These are phyloP conservation scores for Melanaphis sacchari DNA, from an alignment of 1,140 invertebrate species.

Conservation along the genomic window DNA sequence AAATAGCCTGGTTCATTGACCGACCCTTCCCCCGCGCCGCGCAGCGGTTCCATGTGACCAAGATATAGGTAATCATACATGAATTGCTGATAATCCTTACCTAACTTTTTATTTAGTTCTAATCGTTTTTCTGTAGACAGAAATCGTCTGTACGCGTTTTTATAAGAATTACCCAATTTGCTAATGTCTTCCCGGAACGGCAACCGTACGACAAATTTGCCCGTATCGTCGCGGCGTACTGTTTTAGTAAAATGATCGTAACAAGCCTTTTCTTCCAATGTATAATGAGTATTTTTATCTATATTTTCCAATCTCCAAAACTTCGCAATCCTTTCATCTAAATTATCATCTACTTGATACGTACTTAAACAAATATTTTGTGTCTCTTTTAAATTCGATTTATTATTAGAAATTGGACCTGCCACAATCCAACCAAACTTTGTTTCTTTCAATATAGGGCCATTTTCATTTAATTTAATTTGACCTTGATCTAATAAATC, in stretches of 20 bases:
- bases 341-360: not conserved
- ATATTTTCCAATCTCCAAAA: not conserved
- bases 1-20: too few relatives aligned
- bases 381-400: not conserved
- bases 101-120: not conserved
- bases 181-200: not conserved
- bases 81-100: not conserved
- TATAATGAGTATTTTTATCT: not conserved
- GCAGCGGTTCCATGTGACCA: not conserved
- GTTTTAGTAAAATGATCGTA: not conserved
- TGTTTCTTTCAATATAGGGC: not conserved
- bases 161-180: not conserved
- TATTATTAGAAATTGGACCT: not conserved
- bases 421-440: not conserved
- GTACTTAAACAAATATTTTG: not conserved
- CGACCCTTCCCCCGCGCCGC: not conserved
- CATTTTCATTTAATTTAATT: not conserved
- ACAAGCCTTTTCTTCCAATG: not conserved
- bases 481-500: not conserved
- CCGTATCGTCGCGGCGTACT: not conserved
- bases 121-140: not conserved
- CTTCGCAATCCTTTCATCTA: not conserved
- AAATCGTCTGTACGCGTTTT: not conserved
- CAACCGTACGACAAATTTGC: not conserved
- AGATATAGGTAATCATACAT: not conserved